Evolutionary conservation across 2,113 vertebrate genomes (phyloP).

Genomic region (Emydura subglobosa): DNA sequence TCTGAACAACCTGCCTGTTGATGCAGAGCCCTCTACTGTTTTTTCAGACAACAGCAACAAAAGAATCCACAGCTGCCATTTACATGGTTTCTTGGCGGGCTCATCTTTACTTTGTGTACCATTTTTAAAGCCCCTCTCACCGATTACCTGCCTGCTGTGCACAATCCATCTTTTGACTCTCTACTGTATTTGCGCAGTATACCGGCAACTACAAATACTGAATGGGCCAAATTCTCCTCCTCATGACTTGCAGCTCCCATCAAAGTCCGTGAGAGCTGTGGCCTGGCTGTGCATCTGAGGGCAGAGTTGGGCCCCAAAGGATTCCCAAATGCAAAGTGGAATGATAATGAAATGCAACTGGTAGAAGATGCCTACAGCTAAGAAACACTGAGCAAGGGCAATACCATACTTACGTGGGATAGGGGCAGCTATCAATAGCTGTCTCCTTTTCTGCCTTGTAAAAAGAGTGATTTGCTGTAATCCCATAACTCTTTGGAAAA

Average conservation of each 20-base stretch:
- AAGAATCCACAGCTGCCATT: accelerated
- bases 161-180: neutral
- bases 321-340: neutral
- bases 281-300: neutral
- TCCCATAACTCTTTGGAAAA: neutral
- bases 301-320: neutral
- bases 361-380: neutral
- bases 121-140: neutral
- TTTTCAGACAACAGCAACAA: neutral
- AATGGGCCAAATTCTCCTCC: neutral
- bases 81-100: neutral
- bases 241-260: accelerated
- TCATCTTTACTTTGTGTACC: neutral
- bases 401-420: neutral
- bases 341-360: accelerated
- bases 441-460: neutral
- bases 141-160: neutral
- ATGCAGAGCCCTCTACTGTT: neutral
- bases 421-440: neutral
- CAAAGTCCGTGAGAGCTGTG: neutral
- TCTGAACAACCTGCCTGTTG: neutral
- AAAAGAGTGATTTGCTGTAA: neutral
- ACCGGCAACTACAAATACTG: neutral
- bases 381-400: neutral
- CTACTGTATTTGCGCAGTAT: neutral